phyloP scores from a whole-genome alignment of 2,888 invertebrate species.

The Cantharis nigra region DNA sequence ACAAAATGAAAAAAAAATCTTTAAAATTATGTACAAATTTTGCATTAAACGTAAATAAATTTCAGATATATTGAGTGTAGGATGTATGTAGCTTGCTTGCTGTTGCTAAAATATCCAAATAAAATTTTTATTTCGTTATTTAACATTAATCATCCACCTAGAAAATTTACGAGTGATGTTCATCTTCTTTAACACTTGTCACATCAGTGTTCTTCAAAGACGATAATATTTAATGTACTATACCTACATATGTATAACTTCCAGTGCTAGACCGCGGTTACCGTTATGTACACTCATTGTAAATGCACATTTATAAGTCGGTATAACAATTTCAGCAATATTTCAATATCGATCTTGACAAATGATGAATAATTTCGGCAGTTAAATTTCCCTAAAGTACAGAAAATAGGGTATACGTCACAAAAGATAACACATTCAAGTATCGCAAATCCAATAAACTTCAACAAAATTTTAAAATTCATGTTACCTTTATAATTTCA shows the following conservation, averaged over 20 bases:
- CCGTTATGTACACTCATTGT: neutral
- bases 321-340: neutral
- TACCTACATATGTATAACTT: neutral
- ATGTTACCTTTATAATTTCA: neutral
- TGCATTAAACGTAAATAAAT: too few relatives aligned
- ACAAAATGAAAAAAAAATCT: too few relatives aligned
- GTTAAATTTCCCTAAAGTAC: slow-evolving; percentile 12
- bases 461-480: neutral
- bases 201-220: neutral
- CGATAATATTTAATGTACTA: neutral
- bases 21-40: too few relatives aligned
- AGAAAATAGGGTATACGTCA: neutral
- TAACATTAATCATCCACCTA: neutral
- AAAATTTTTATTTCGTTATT: neutral
- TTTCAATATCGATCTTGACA: slow-evolving; percentile 10
- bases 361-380: slow-evolving; percentile 9
- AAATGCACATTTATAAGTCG: neutral
- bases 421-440: slow-evolving; percentile 5
- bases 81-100: too few relatives aligned
- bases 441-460: neutral
- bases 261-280: neutral
- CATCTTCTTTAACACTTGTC: neutral
- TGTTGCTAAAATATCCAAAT: too few relatives aligned
- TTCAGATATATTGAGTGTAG: too few relatives aligned
- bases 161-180: neutral